Evolutionary conservation across 2,113 vertebrate genomes (phyloP), one percentile per base, ranked within the genome.

Genomic region (Hydrochoerus hydrochaeris): DNA sequence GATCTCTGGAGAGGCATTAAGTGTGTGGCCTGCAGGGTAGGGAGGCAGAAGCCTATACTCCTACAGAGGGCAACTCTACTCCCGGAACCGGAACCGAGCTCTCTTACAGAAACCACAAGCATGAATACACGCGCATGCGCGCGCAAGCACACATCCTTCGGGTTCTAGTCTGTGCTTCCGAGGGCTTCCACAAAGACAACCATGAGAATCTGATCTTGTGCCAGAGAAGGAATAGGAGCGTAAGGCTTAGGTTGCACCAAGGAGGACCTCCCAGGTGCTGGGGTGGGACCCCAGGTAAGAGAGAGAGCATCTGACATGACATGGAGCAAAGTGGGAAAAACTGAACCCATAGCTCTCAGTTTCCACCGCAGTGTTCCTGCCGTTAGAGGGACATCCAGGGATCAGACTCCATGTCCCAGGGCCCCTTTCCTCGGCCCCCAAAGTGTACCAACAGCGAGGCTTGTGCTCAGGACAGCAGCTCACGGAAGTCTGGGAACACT

Each of bases 351-450:
- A 35, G 41, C 38, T 88, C 58, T n/a, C 4, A 5, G 38, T 32
- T 63, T 28, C 5, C 1, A 17, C 35, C 1, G 16, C 35, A 7
- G 28, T 85, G 26, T 52, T 81, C 63, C 62, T 41, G 85, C 4
- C 5, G 0, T 13, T 19, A 5, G 32, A 5, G 10, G 16, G 41
- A n/a, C 54, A 28, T 17, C 19, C 35, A 46, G 1, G 14, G 54
- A 44, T 90, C 75, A 22, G 12, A 5, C 24, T 84, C 52, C 35
- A 1, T 0, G 60, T 30, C n/a, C 32, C 62, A 7, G 10, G 54
- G 19, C 5, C 16, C 77, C n/a, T 0, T 57, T n/a, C 13, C 22
- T 41, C 32, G 30, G 7, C 7, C 22, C 30, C 80, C 5, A 3
- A 35, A 85, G 20, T 38, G 1, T 14, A 11, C 32, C 35, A 38